Percentiles rank a stretch among this genome's conserved stretches.
phyloP scores from a whole-genome alignment of 2,797 vertebrate genomes.

The Psittacula echo region DNA sequence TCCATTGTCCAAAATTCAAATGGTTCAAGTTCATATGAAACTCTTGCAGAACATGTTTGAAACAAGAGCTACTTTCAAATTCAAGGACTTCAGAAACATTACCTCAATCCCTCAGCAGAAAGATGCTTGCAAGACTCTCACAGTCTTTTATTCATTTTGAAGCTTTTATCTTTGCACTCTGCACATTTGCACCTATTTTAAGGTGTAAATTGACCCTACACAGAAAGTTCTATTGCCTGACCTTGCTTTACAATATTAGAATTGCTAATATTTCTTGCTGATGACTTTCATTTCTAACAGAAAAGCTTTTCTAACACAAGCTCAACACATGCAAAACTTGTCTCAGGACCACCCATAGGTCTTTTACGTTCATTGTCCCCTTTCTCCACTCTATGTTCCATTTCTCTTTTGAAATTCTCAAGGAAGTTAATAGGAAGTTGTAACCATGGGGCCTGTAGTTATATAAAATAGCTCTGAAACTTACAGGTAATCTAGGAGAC shows the following conservation, averaged over 20 bases:
- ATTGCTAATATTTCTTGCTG: not conserved
- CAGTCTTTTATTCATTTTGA: not conserved
- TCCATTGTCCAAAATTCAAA: not conserved
- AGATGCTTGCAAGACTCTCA: not conserved
- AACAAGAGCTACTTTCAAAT: not conserved
- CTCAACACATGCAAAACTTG: not conserved
- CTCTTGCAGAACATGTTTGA: not conserved
- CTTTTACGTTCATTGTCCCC: not conserved
- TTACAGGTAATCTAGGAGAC: not conserved
- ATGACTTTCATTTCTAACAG: not conserved
- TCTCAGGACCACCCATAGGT: not conserved
- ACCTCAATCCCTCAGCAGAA: not conserved
- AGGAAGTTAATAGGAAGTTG: not conserved
- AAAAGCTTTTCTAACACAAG: not conserved
- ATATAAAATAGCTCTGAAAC: not conserved
- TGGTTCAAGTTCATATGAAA: not conserved
- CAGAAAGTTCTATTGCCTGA: not conserved
- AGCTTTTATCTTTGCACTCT: not conserved
- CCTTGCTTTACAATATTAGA: not conserved
- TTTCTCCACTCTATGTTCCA: not conserved
- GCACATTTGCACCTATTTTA: not conserved
- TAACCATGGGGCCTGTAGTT: fast-evolving
- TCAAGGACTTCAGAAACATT: not conserved
- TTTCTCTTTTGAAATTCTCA: not conserved
- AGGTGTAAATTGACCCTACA: not conserved